phyloP scores from a whole-genome alignment of 2,888 invertebrate species.

The Diploptera punctata region DNA sequence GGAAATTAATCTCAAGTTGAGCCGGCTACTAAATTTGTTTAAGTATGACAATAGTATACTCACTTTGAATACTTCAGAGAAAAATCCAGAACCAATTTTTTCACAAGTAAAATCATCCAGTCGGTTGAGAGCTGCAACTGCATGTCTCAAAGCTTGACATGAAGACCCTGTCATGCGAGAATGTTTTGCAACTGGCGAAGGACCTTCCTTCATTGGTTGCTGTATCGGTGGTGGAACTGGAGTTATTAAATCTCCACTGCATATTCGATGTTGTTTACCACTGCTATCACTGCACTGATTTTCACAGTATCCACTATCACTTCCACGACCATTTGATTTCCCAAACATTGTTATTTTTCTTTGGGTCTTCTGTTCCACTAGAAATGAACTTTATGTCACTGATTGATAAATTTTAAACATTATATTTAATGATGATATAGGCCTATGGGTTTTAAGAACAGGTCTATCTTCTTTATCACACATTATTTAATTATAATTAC shows the following conservation, averaged over 20 bases:
- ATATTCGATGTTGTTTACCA: constrained; percentile 28
- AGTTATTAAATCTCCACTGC: constrained; percentile 29
- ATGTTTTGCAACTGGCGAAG: constrained; percentile 31
- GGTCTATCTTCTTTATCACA: neutral
- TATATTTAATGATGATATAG: constrained; percentile 8
- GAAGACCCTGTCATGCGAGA: constrained; percentile 72
- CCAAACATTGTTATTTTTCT: constrained; percentile 29
- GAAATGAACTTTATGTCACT: constrained; percentile 27
- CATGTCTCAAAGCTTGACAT: constrained; percentile 88
- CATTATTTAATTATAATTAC: constrained; percentile 4
- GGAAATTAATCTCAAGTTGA: too few species aligned
- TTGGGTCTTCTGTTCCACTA: neutral
- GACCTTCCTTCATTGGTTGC: constrained; percentile 21
- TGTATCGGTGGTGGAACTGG: constrained; percentile 20
- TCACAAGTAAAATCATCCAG: constrained; percentile 94
- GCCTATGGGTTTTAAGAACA: neutral
- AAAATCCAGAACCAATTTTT: constrained; percentile 94
- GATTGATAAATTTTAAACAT: constrained; percentile 29
- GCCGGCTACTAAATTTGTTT: too few species aligned
- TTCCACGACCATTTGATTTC: constrained; percentile 31
- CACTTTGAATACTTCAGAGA: constrained; percentile 98
- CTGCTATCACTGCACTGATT: constrained; percentile 28
- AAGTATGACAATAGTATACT: too few species aligned
- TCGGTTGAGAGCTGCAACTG: constrained; percentile 89
- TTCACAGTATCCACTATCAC: constrained; percentile 45